phyloP scores from a whole-genome alignment of 2,797 vertebrate genomes.

The Melanogrammus aeglefinus region DNA sequence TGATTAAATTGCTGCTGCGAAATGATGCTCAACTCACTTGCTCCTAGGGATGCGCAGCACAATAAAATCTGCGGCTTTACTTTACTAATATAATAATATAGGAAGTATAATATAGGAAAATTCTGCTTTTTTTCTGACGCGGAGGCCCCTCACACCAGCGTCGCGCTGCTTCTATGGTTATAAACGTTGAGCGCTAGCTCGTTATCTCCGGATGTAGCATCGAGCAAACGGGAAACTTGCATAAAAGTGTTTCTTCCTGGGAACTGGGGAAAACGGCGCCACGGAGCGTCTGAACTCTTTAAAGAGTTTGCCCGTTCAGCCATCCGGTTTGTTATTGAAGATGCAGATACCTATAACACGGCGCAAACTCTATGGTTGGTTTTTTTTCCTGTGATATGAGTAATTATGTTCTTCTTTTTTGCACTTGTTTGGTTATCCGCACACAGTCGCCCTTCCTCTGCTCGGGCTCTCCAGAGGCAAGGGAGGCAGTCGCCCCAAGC shows the following conservation, averaged over 20 bases:
- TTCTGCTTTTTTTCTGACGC: slow-evolving; percentile 33
- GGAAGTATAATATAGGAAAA: too few species aligned
- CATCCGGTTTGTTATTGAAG: slow-evolving; percentile 26
- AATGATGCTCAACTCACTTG: slow-evolving; percentile 18
- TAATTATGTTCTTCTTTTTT: slow-evolving; percentile 30
- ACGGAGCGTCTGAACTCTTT: slow-evolving; percentile 11
- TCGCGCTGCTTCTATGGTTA: slow-evolving; percentile 32
- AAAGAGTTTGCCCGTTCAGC: slow-evolving; percentile 15
- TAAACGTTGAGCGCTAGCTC: slow-evolving; percentile 13
- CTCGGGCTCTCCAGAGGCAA: slow-evolving; percentile 49
- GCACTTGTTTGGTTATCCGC: slow-evolving; percentile 21
- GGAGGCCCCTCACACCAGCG: slow-evolving; percentile 42
- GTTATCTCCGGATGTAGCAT: slow-evolving; percentile 19
- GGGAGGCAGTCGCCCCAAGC: slow-evolving; percentile 46
- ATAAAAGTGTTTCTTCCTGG: not conserved
- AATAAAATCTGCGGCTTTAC: slow-evolving; percentile 4
- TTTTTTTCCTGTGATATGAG: slow-evolving; percentile 31
- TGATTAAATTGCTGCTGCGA: slow-evolving; percentile 23
- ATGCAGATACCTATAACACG: slow-evolving; percentile 22
- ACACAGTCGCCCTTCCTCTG: slow-evolving; percentile 41
- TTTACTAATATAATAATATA: not conserved
- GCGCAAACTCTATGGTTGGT: not conserved
- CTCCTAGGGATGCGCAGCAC: slow-evolving; percentile 9
- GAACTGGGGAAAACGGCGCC: not conserved
- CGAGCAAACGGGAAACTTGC: not conserved